Percentiles rank a stretch among this genome's conserved stretches.
Conservation (phyloP, 2,113 vertebrate genomes). For the Eurystomus gularis region DNA sequence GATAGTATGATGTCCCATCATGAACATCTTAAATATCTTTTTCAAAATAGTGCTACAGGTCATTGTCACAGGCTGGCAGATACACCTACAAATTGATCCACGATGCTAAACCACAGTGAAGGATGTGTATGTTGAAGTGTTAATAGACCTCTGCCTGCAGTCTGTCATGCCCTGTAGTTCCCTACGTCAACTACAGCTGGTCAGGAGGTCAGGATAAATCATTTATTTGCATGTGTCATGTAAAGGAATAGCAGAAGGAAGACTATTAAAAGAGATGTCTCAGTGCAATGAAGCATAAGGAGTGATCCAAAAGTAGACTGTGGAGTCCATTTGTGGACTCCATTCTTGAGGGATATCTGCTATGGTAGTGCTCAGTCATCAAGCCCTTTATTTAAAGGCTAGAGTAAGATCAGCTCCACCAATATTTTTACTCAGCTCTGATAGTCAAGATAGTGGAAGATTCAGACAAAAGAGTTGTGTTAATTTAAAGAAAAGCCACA, state of each 20-base stretch:
- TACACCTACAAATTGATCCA: neutral
- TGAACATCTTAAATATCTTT: neutral
- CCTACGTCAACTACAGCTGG: neutral
- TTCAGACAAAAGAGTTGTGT: neutral
- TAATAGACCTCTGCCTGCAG: neutral
- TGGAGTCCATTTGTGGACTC: too few species aligned
- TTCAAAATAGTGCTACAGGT: neutral
- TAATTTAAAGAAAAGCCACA: neutral
- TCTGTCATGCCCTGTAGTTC: neutral
- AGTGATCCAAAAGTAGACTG: neutral
- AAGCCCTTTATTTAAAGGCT: neutral
- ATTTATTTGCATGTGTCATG: neutral
- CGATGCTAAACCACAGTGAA: neutral
- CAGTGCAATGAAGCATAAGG: neutral
- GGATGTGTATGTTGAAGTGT: accelerated
- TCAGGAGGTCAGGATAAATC: neutral
- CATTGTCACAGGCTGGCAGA: neutral
- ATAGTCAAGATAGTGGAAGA: neutral
- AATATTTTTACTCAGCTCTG: neutral
- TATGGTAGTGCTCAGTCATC: neutral
- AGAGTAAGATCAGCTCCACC: neutral
- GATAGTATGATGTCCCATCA: too few species aligned
- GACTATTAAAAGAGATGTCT: neutral
- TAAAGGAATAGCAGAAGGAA: neutral
- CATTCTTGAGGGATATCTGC: neutral